Conservation (phyloP, 2,113 vertebrate genomes). For the Orycteropus afer region DNA sequence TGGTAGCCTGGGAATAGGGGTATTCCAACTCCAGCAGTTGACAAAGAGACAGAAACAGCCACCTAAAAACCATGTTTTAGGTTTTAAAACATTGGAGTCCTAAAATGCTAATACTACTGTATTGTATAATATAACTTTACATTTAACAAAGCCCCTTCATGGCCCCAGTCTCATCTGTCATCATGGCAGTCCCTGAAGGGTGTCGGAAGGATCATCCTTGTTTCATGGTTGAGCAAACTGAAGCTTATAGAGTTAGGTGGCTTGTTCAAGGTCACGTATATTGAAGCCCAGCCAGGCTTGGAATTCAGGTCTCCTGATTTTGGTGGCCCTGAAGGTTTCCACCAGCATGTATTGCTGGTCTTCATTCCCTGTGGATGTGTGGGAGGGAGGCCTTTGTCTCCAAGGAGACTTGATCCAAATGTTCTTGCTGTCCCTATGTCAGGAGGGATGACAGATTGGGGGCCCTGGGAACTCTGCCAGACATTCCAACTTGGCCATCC, state of each 20-base stretch:
- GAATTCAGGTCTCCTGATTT: background rate
- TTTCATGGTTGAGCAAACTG: background rate
- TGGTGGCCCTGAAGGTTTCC: background rate
- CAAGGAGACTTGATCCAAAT: slow-evolving; percentile 6
- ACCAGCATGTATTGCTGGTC: background rate
- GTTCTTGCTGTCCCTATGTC: slow-evolving; percentile 35
- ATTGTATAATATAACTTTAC: background rate
- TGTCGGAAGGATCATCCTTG: background rate
- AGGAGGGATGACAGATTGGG: slow-evolving; percentile 50
- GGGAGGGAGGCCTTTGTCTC: slow-evolving; percentile 26
- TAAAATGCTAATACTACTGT: background rate
- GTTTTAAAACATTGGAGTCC: background rate
- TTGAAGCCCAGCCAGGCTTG: background rate
- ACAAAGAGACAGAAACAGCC: background rate
- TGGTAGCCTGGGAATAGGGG: background rate
- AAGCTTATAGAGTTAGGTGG: background rate
- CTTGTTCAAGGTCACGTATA: background rate
- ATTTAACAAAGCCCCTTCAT: background rate
- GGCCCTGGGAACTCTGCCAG: slow-evolving; percentile 37
- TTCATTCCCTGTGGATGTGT: background rate
- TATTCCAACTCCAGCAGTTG: background rate
- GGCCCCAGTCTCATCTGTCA: background rate
- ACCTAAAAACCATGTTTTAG: background rate
- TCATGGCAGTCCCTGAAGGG: background rate
- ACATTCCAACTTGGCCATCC: background rate